Evolutionary conservation across 2,888 invertebrate species (phyloP), one percentile per base, ranked within the genome.

Genomic region (Hoplodrina blanda): DNA sequence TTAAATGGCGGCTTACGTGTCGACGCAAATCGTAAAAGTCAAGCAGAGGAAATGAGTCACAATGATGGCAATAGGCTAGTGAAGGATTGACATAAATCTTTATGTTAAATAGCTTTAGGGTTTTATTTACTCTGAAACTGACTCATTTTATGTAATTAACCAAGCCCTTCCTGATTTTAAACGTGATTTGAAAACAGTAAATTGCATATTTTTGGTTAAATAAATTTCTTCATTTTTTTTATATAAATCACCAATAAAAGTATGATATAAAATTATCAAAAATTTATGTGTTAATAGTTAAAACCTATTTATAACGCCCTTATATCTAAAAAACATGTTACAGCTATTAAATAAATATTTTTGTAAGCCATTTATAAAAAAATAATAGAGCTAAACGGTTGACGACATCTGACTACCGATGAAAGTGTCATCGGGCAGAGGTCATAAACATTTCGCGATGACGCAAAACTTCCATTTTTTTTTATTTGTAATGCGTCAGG

Each of bases 351-450:
- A 85, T 80, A 76, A 80, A 80, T 76, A 69, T 74, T 72, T 69
- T 76, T 70, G 80, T 41, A 57, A 60, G 54, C 19, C 69, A 80
- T 81, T 71, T 73, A 78, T 73, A 75, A 79, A 76, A 65, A 78
- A 74, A 78, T 54, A 65, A 78, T 73, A 55, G 63, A 74, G 73
- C 49, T 85, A 81, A 83, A 81, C 73, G 85, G 77, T 85, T 78
- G 82, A 77, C 68, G 79, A 85, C 84, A 73, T 66, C 79, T 81
- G 76, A 63, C 65, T 69, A 71, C 68, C 80, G 74, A 69, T 84
- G 74, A 85, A 85, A 84, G 80, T 84, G 82, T 84, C 84, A 85
- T 65, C 81, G 73, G 71, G 57, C 82, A 80, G 73, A 76, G 86
- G 78, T 81, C 70, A 74, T 85, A 84, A 85, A 85, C 80, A 84